Base-by-base conservation (phyloP, 2,797 vertebrate genomes). In the Crocodylus rhombifer region DNA sequence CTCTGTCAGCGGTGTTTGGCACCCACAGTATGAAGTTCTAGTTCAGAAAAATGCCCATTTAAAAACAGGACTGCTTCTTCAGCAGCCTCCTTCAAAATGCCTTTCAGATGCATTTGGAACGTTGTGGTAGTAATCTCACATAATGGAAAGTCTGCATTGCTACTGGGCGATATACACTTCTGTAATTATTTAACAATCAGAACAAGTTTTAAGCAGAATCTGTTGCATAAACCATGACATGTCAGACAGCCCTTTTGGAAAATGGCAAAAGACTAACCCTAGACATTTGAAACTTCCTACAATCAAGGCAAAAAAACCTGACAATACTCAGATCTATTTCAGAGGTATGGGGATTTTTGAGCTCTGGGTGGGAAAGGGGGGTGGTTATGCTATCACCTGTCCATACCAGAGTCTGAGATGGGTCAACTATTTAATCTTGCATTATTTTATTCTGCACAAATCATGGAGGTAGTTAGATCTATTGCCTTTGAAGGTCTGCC, bases 31-130 rank as follows among this genome's bases (percentile, higher is more conserved):
- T 51, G 42, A 51, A 51, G 84, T 61, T 80, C 82, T 1, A 57
- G 79, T 90, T 90, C 85, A 93, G 93, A 78, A 77, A 77, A 91
- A 74, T 28, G 81, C 73, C 76, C 0, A 0, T 69, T 91, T 74
- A 2, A 26, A 60, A 89, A 69, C 5, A 21, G 21, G 21, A 21
- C 51, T 80, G 94, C 94, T 95, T 94, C 82, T 65, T 96, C 94
- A 95, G 93, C 95, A 96, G 91, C 88, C 87, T 56, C 63, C 73
- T 89, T 77, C 86, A 94, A 93, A 94, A 90, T 95, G 86, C 82
- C 86, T 93, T 92, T 95, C 91, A 88, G 93, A 96, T 26, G 75
- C 84, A 87, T 94, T 96, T 95, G 93, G 94, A 89, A 91, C 65
- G 93, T 75, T 75, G 71, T 6, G 78, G 18, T 87, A 95, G 94